Percentiles rank a stretch among this genome's conserved stretches.
Evolutionary conservation across 2,113 vertebrate species (phyloP).

Genomic region (Willisornis vidua): DNA sequence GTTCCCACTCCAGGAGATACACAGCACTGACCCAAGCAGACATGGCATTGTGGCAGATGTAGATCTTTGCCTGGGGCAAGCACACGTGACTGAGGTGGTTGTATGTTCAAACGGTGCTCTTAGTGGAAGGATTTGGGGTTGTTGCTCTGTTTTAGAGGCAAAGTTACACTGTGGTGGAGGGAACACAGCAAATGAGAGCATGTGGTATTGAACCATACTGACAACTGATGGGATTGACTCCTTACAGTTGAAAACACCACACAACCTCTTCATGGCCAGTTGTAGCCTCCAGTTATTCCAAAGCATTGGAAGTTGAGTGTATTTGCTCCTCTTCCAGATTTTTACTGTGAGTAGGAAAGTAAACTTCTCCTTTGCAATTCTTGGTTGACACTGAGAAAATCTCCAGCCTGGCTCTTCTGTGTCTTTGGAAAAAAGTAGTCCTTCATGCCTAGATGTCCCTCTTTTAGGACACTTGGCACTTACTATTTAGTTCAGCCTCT

Average conservation of each 20-base stretch:
- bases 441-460: neutral
- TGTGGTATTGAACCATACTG: neutral
- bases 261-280: neutral
- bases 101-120: neutral
- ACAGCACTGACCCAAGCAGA: neutral
- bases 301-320: fast-evolving
- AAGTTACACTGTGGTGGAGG: fast-evolving
- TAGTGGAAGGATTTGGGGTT: fast-evolving
- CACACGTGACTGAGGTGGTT: neutral
- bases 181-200: no score
- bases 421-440: neutral
- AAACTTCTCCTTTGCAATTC: neutral
- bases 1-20: fast-evolving
- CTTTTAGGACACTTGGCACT: neutral
- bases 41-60: fast-evolving
- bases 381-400: neutral
- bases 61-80: neutral
- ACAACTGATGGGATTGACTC: neutral
- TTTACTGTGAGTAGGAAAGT: neutral
- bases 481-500: neutral
- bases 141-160: neutral
- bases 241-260: neutral
- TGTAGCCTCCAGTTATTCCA: fast-evolving
- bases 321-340: neutral
- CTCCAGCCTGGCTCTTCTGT: neutral